phyloP scores from a whole-genome alignment of 2,113 vertebrate species.

The Mungos mungo region DNA sequence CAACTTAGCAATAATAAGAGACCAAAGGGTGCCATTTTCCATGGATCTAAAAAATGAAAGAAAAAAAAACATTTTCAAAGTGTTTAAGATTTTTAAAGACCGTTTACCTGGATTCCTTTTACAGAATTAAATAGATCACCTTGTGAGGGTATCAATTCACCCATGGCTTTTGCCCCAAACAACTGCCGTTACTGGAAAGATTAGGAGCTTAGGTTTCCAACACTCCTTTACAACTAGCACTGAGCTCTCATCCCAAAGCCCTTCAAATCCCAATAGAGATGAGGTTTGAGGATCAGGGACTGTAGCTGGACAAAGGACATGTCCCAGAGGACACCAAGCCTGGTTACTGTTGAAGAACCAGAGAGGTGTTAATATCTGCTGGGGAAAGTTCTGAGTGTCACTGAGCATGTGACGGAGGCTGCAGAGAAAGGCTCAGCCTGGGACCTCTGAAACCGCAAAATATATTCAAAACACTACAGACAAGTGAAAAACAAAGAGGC shows the following conservation, averaged over 20 bases:
- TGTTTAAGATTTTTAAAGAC: conserved; percentile 12
- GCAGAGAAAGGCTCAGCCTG: background rate
- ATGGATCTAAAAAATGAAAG: conserved; percentile 87
- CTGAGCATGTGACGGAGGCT: too few species aligned
- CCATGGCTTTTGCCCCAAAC: background rate
- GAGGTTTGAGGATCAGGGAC: background rate
- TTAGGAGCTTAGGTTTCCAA: background rate
- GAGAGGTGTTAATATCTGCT: background rate
- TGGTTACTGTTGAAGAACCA: background rate
- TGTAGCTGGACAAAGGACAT: background rate
- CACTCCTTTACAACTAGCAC: background rate
- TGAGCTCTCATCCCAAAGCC: background rate
- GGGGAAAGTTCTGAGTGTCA: background rate
- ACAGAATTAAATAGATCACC: conserved; percentile 14
- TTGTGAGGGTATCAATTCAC: background rate
- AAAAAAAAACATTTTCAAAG: background rate
- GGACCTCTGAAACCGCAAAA: background rate
- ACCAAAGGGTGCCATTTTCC: conserved; percentile 92
- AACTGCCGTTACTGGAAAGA: background rate
- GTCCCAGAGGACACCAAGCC: background rate
- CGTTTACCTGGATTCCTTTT: background rate
- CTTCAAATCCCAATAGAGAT: fast-evolving
- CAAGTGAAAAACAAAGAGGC: background rate
- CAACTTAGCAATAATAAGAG: conserved; percentile 90
- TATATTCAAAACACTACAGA: background rate